phyloP scores from a whole-genome alignment of 2,797 vertebrate species.

The Ficedula albicollis region DNA sequence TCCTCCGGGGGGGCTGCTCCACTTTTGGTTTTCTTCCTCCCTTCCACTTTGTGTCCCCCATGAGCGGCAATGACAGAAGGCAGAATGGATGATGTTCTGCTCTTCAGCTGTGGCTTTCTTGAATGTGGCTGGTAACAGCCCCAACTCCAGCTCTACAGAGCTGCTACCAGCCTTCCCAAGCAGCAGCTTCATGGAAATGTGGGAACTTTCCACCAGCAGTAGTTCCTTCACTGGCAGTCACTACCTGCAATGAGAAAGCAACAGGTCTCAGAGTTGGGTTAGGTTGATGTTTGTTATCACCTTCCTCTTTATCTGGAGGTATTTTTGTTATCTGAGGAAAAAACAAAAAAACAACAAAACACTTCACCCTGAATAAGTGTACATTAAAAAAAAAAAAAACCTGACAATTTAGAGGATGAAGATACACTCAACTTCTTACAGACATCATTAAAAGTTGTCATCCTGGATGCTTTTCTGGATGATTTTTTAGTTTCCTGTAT shows the following conservation, averaged over 20 bases:
- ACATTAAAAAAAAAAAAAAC: too few relatives aligned
- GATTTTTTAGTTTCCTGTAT: not conserved
- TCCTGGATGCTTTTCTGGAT: not conserved
- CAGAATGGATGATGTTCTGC: not conserved
- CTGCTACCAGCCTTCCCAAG: not conserved
- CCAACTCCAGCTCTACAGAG: not conserved
- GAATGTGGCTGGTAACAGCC: not conserved
- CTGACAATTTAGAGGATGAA: not conserved
- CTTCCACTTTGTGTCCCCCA: not conserved
- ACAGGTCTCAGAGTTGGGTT: not conserved
- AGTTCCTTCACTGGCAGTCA: not conserved
- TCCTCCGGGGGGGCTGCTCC: not conserved
- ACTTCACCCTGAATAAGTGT: not conserved
- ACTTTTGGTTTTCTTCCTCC: not conserved
- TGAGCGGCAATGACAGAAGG: not conserved
- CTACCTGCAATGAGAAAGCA: not conserved
- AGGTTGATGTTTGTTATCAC: not conserved
- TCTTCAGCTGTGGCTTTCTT: not conserved
- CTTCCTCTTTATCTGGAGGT: not conserved
- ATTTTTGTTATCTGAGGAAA: rapidly evolving
- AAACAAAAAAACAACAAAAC: too few relatives aligned
- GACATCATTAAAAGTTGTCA: not conserved
- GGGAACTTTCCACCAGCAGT: not conserved
- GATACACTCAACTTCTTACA: not conserved
- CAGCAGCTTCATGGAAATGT: not conserved